These are phyloP conservation scores for Lutjanus erythropterus DNA, from an alignment of 2,113 vertebrate genomes.

Conservation along the genomic window DNA sequence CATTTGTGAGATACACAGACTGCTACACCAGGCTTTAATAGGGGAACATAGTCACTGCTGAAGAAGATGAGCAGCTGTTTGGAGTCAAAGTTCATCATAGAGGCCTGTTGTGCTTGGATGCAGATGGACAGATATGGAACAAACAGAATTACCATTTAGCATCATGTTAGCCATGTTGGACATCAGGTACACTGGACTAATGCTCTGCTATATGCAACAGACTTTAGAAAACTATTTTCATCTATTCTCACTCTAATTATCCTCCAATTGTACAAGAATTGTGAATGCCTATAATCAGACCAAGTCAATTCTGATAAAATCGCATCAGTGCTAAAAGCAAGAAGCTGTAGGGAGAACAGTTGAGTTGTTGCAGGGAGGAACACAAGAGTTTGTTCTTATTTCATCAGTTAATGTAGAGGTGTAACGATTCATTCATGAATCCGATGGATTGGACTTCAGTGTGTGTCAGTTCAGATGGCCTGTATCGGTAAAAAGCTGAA, in stretches of 20 bases:
- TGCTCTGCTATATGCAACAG: not conserved
- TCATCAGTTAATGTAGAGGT: too few relatives aligned
- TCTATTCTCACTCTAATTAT: not conserved
- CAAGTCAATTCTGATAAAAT: not conserved
- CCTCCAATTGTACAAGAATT: not conserved
- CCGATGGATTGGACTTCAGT: too few relatives aligned
- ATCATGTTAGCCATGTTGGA: not conserved
- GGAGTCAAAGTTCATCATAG: not conserved
- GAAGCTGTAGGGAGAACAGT: not conserved
- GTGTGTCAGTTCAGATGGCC: too few relatives aligned
- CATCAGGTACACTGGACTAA: not conserved
- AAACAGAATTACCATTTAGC: not conserved
- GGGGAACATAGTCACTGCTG: not conserved
- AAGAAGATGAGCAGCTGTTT: not conserved
- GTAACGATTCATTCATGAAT: too few relatives aligned
- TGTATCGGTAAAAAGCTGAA: too few relatives aligned
- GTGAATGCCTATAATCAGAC: not conserved
- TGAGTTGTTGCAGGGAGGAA: too few relatives aligned
- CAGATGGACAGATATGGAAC: not conserved
- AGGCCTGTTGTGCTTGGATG: not conserved
- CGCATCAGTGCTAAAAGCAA: not conserved
- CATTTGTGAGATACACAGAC: not conserved
- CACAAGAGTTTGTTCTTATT: too few relatives aligned
- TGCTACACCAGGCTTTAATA: not conserved
- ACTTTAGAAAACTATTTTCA: not conserved